Evolutionary conservation across 2,888 invertebrate species (phyloP), one percentile per base, ranked within the genome.

Genomic region (Branchipolynoe longqiensis): DNA sequence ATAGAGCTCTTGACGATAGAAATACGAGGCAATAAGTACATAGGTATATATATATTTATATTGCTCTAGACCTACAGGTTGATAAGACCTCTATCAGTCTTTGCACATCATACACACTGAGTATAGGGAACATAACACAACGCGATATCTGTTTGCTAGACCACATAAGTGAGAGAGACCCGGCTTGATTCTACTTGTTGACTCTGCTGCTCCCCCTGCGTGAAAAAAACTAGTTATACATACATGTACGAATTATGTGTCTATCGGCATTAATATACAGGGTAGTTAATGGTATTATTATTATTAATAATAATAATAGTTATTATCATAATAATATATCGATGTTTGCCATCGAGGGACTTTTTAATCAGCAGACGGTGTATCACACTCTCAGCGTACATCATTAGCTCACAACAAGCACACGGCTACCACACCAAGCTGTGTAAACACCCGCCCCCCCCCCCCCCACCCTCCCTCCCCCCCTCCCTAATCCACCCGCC

Each of bases 161-260:
- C 48, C 25, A 48, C 38, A 38, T 78, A 41, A 22, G 38, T 14
- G 41, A 78, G 28, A 78, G 48, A 40, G 48, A 54, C 25, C 78
- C 78, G 31, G 48, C 54, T 54, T 41, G 48, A 14, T 78, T 28
- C 48, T 48, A 62, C 28, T 22, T 78, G 78, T 78, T 78, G 78
- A 78, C 78, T 78, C 78, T 31, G 78, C 78, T 31, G 78, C 78
- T 78, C 78, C 78, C 78, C 78, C 78, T 78, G 78, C 78, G 54
- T 78, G 78, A 69, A 69, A 69, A 36, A 69, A 69, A 33, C 69
- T 69, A 69, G 36, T 36, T 36, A 69, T 38, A 38, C 25, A 69
- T 48, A 78, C 54, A 28, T 48, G 33, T 41, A 48, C 41, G 48
- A 78, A n/a, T 28, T n/a, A 48, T n/a, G 78, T 78, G 78, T 48